A percentile compares a stretch with the other conserved stretches of the same genome.
Evolutionary conservation across 2,113 vertebrate genomes (phyloP).

Genomic region (Motacilla tschutschensis): DNA sequence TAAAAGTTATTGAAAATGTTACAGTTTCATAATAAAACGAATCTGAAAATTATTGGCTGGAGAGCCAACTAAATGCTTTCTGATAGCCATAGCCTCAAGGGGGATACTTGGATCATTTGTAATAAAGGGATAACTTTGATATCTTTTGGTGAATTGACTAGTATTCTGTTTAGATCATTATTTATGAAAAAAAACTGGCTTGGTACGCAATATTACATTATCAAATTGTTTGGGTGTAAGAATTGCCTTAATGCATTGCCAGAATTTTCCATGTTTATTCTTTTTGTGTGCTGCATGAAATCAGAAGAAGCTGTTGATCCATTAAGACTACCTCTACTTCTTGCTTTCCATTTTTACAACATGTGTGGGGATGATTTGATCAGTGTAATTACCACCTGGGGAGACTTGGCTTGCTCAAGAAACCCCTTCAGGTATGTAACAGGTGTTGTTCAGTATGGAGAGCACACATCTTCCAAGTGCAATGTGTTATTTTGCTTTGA

Average conservation of each 20-base stretch:
- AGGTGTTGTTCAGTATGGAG: neutral
- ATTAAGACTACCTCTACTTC: neutral
- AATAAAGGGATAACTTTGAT: slow-evolving; percentile 64
- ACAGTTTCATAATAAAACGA: slow-evolving; percentile 66
- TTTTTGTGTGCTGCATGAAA: neutral
- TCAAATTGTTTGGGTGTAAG: slow-evolving; percentile 43
- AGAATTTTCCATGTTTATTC: slow-evolving; percentile 3
- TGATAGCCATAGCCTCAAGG: slow-evolving; percentile 62
- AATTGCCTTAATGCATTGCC: slow-evolving; percentile 30
- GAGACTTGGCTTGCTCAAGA: neutral
- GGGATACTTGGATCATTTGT: slow-evolving; percentile 63
- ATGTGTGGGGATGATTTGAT: neutral
- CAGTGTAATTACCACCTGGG: neutral
- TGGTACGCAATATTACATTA: slow-evolving; percentile 17
- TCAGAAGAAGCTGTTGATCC: neutral
- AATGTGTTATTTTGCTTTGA: slow-evolving; percentile 1
- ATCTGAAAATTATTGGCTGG: slow-evolving; percentile 60
- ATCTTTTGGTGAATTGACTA: slow-evolving; percentile 68
- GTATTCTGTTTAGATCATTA: slow-evolving; percentile 64
- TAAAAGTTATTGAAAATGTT: slow-evolving; percentile 74
- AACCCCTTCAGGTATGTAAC: neutral
- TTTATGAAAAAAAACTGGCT: slow-evolving; percentile 63
- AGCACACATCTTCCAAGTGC: neutral
- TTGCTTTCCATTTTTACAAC: neutral
- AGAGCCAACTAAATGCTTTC: slow-evolving; percentile 66